Percentiles rank a stretch among this genome's conserved stretches.
Conservation (phyloP, 2,888 invertebrate genomes). For the Cephalotes varians region DNA sequence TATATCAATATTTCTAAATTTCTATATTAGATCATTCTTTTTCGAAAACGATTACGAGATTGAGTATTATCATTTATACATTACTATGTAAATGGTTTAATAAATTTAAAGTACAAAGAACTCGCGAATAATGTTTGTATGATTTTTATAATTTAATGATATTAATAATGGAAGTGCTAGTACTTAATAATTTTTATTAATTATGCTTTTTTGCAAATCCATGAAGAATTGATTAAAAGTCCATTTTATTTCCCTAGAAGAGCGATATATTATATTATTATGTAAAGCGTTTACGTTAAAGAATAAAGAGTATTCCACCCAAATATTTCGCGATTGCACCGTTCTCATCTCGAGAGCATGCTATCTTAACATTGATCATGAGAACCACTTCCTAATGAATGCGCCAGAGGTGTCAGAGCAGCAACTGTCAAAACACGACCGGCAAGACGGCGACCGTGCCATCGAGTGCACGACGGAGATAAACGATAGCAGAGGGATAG, state of each 20-base stretch:
- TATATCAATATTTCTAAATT: neutral
- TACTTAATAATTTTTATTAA: neutral
- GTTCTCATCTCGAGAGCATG: neutral
- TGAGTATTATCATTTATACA: neutral
- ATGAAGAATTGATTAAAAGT: neutral
- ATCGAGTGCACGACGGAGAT: slow-evolving; percentile 73
- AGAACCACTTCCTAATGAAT: slow-evolving; percentile 85
- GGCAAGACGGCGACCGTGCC: slow-evolving; percentile 72
- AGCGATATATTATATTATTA: neutral
- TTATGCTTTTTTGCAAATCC: neutral
- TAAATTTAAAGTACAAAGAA: neutral
- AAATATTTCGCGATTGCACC: neutral
- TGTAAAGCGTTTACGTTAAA: neutral
- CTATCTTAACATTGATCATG: slow-evolving; percentile 67
- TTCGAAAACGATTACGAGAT: neutral
- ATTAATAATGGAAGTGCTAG: neutral
- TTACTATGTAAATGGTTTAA: neutral
- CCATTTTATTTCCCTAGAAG: neutral
- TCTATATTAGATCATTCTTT: neutral
- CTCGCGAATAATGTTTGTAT: neutral
- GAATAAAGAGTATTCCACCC: neutral
- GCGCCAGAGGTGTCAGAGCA: slow-evolving; percentile 85
- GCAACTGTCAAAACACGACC: slow-evolving; percentile 86
- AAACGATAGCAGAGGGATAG: slow-evolving; percentile 57
- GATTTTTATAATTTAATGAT: neutral